Evolutionary conservation across 1,140 invertebrate species (phyloP).

Genomic region (Bacillus rossius): DNA sequence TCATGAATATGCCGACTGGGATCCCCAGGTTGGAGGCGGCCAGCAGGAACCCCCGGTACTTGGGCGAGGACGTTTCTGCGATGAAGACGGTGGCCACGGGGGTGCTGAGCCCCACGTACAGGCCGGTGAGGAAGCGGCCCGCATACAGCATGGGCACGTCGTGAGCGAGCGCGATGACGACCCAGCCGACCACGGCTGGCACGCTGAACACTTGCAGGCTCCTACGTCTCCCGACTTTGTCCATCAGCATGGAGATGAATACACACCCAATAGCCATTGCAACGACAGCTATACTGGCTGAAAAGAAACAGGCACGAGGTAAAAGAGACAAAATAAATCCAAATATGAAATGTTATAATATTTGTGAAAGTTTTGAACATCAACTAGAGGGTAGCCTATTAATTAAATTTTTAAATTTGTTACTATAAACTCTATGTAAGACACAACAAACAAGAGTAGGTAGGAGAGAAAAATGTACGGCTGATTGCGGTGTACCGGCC

Average conservation of each 20-base stretch:
- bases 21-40: constrained; percentile 48
- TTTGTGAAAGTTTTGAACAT: too few relatives aligned
- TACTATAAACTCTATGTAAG: too few relatives aligned
- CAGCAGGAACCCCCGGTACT: constrained; percentile 51
- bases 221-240: constrained; percentile 57
- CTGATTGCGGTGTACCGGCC: too few relatives aligned
- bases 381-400: too few relatives aligned
- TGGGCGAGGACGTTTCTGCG: constrained; percentile 44
- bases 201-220: constrained; percentile 53
- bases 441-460: too few relatives aligned
- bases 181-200: constrained; percentile 61
- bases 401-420: too few relatives aligned
- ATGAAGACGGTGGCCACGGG: constrained; percentile 49
- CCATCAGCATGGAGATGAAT: constrained; percentile 53
- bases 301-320: constrained; percentile 27
- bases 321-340: too few relatives aligned
- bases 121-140: constrained; percentile 61
- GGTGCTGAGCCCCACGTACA: constrained; percentile 47
- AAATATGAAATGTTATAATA: too few relatives aligned
- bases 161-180: constrained; percentile 49
- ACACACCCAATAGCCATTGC: constrained; percentile 55
- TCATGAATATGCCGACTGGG: constrained; percentile 48
- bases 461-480: too few relatives aligned
- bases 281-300: constrained; percentile 51
- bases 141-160: constrained; percentile 47